Evolutionary conservation across 2,797 vertebrate genomes (phyloP).

Genomic region (Propithecus deckenii): DNA sequence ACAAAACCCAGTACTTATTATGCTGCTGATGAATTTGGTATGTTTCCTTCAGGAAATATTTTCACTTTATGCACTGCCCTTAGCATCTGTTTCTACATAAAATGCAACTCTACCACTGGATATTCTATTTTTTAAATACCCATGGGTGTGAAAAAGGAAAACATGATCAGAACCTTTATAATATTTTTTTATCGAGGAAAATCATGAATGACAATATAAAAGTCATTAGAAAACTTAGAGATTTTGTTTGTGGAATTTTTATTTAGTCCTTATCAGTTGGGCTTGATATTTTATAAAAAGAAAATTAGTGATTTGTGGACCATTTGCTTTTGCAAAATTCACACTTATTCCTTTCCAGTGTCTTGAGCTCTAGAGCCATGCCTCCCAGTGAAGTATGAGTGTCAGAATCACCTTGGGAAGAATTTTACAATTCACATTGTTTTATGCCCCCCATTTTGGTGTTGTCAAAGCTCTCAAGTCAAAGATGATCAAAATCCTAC

Average conservation of each 20-base stretch:
- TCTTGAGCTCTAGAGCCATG: background rate
- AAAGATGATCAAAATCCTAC: background rate
- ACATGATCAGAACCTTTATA: background rate
- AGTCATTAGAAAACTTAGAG: background rate
- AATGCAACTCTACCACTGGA: background rate
- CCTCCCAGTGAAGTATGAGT: background rate
- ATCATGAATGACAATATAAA: background rate
- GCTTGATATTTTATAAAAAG: background rate
- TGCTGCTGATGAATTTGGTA: background rate
- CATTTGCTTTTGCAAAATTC: background rate
- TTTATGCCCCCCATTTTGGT: accelerated
- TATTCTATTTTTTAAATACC: background rate
- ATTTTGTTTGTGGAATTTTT: background rate
- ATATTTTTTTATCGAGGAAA: background rate
- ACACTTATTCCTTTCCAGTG: background rate
- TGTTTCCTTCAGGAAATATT: background rate
- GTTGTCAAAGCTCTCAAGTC: background rate
- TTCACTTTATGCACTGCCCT: background rate
- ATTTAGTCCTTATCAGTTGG: background rate
- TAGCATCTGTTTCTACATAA: background rate
- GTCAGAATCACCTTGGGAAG: background rate
- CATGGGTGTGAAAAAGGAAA: background rate
- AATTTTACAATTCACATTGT: background rate
- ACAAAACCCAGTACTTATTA: background rate
- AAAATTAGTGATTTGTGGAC: background rate